Conservation (phyloP, 2,888 invertebrate genomes). For the Anthophora plumipes region DNA sequence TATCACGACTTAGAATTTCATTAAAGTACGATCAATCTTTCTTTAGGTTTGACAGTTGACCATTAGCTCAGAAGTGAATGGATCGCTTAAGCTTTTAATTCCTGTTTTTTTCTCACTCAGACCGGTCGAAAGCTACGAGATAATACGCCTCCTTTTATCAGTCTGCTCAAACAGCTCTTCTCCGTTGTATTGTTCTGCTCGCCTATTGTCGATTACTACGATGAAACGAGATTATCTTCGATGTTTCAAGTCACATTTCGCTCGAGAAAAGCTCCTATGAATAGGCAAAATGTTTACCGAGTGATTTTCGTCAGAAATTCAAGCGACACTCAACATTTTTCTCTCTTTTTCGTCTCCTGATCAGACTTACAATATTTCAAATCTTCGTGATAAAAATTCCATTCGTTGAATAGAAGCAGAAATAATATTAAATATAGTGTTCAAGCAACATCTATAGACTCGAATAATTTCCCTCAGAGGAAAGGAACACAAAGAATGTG, state of each 20-base stretch:
- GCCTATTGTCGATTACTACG: neutral
- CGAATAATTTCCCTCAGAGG: no score
- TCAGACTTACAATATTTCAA: no score
- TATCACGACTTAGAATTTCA: neutral
- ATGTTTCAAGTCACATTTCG: no score
- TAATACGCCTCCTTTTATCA: neutral
- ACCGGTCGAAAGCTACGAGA: neutral
- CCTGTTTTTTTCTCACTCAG: neutral
- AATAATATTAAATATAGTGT: no score
- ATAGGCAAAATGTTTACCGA: no score
- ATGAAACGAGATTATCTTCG: neutral
- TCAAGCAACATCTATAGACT: no score
- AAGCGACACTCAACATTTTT: no score
- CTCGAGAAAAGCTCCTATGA: no score
- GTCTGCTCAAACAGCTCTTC: neutral
- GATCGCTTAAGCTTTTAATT: neutral
- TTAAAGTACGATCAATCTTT: neutral
- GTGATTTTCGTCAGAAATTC: neutral
- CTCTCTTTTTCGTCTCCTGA: no score
- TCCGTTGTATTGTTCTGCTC: neutral
- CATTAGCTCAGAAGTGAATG: neutral
- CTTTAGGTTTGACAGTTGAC: neutral
- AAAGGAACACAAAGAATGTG: no score
- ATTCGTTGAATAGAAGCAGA: no score
- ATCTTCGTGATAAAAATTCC: no score